These are phyloP conservation scores for Dolichallabes microphthalmus DNA, from an alignment of 2,113 vertebrate species.

Conservation along the genomic window DNA sequence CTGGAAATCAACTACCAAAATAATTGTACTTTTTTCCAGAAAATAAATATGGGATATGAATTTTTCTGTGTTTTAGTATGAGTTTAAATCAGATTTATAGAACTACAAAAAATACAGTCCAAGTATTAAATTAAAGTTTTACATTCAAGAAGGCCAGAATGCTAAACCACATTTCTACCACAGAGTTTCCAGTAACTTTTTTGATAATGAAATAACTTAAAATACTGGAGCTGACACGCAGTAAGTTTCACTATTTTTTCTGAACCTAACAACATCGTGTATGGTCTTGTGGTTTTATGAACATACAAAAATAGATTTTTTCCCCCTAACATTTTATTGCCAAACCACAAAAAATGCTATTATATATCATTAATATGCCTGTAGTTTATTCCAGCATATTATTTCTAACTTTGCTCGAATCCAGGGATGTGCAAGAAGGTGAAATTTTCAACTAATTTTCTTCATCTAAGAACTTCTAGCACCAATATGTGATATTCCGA, in stretches of 20 bases:
- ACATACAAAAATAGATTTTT: background rate
- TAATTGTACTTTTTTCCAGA: constrained; percentile 25
- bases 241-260: background rate
- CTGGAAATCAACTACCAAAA: constrained; percentile 36
- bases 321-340: background rate
- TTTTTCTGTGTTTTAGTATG: constrained; percentile 58
- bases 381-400: background rate
- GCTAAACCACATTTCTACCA: background rate
- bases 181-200: background rate
- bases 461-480: constrained; percentile 7
- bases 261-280: background rate
- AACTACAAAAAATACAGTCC: background rate
- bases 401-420: background rate
- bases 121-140: constrained; percentile 18
- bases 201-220: background rate
- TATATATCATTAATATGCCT: background rate
- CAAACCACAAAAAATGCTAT: background rate
- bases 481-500: constrained; percentile 29
- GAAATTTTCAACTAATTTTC: background rate
- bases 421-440: background rate
- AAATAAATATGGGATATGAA: constrained; percentile 38
- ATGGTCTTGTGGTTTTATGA: background rate
- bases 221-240: background rate
- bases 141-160: background rate
- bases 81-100: constrained; percentile 19